Evolutionary conservation across 2,797 vertebrate genomes (phyloP), one percentile per base, ranked within the genome.

Genomic region (Anniella stebbinsi): DNA sequence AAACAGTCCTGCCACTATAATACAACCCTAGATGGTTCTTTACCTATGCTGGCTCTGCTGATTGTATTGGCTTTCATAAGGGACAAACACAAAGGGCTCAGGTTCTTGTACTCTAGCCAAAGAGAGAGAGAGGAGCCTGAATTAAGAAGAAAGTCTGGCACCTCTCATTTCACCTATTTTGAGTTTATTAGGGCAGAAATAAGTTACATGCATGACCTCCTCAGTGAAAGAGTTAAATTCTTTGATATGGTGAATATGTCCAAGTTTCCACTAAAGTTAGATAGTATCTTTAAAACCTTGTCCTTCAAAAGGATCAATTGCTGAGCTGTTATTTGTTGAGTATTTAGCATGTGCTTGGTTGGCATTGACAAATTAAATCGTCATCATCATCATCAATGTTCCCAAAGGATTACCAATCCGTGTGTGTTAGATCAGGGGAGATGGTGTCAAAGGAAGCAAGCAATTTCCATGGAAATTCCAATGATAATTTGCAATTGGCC

Each of bases 1-100:
- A 96, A 96, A 95, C 93, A 96, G 91, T 78, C 94, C 91, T 92
- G 94, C 95, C 92, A 91, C 91, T 95, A 89, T 93, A 95, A 93
- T 70, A 92, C 92, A 95, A 86, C 60, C 89, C 87, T 78, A 88
- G 72, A 88, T 81, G 91, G 93, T 93, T 96, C 93, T 96, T 96
- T 95, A 93, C 93, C 95, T 96, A n/a, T 76, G 92, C 95, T 77
- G 86, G 86, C 15, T 70, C 93, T 91, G 87, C 89, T 91, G 92
- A 95, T 78, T 73, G 80, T 73, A 92, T 87, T 93, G 92, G 92
- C 92, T 96, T 96, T 93, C 94, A 78, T 2, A 75, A 75, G 72
- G 89, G 91, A 94, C 92, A 96, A 94, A 93, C 82, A 95, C 86
- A 94, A 88, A 95, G 54, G 80, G 90, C 90, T 90, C 94, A 94